Percentiles rank a stretch among this genome's conserved stretches.
Evolutionary conservation across 2,113 vertebrate genomes (phyloP).

Genomic region (Pantherophis guttatus): DNA sequence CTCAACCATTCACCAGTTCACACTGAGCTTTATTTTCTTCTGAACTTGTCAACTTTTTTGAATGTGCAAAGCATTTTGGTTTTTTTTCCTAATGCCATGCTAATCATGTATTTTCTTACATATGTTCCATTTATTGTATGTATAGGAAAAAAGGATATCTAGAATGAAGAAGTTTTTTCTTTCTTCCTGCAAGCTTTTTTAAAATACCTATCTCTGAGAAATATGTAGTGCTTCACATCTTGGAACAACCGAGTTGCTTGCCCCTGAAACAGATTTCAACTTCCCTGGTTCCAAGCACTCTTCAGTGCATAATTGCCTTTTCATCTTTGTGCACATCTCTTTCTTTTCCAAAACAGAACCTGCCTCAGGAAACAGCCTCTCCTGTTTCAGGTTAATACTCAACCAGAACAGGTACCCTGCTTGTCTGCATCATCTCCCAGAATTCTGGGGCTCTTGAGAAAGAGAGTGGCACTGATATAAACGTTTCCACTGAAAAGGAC

Average conservation of each 20-base stretch:
- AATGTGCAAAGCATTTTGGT: not conserved
- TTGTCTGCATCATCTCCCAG: not conserved
- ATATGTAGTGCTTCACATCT: not conserved
- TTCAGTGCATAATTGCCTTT: not conserved
- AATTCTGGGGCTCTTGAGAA: not conserved
- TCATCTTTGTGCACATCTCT: not conserved
- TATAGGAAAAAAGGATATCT: not conserved
- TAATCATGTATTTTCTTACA: not conserved
- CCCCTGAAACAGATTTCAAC: not conserved
- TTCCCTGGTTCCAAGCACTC: not conserved
- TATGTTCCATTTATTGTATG: not conserved
- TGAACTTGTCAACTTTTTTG: conserved; percentile 38
- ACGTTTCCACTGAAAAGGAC: not conserved
- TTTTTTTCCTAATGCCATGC: not conserved
- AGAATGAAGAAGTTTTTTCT: not conserved
- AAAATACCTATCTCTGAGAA: not conserved
- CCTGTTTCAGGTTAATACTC: not conserved
- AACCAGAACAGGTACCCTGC: not conserved
- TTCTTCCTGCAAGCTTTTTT: not conserved
- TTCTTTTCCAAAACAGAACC: not conserved
- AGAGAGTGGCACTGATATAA: not conserved
- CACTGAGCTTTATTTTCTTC: conserved; percentile 34
- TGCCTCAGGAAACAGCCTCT: not conserved
- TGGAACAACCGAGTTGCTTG: not conserved
- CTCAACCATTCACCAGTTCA: conserved; percentile 54